Base-by-base conservation (phyloP, 2,113 vertebrate genomes). In the Seriola dumerili region DNA sequence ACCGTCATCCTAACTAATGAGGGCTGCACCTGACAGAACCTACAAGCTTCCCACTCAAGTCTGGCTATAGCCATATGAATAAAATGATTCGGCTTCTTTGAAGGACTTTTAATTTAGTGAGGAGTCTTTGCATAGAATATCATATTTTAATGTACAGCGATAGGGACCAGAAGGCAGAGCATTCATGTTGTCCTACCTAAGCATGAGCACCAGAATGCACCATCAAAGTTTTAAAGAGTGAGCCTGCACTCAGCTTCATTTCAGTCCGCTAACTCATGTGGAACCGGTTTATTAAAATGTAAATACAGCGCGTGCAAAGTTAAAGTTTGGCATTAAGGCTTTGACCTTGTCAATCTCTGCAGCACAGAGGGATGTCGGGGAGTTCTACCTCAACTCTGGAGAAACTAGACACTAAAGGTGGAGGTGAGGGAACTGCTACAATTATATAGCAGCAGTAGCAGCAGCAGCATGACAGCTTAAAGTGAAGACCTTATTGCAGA, bases 271-370 rank as follows among this genome's bases (percentile, higher is more conserved):
- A 16, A 25, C 42, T 84, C 76, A 46, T 25, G 50, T 58, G 23
- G 19, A 72, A 78, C 54, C 0, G 14, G 23, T 74, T 74, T 62
- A 73, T 77, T 78, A 80, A 83, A 66, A 80, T 69, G 57, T 59
- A 85, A 83, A 77, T 80, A 58, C 40, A 59, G 29, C 17, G 44
- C 0, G 6, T 42, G 68, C 44, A 52, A 29, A 4, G 19, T 36
- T 13, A 13, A 14, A 38, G 44, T 57, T 16, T 14, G 64, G 19
- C 11, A 36, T 82, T 54, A 23, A 36, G n/a, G 59, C 67, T 59
- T 38, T 40, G 74, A 38, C 58, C 34, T 12, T 4, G 5, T 82
- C 55, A 16, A 42, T 78, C 23, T 8, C 25, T 58, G 38, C 54
- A 29, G 38, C 71, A n/a, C 66, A 44, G 38, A 6, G 29, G 29